A percentile compares a stretch with the other conserved stretches of the same genome.
Evolutionary conservation across 2,888 invertebrate genomes (phyloP).

Genomic region (Hedychridium roseum): DNA sequence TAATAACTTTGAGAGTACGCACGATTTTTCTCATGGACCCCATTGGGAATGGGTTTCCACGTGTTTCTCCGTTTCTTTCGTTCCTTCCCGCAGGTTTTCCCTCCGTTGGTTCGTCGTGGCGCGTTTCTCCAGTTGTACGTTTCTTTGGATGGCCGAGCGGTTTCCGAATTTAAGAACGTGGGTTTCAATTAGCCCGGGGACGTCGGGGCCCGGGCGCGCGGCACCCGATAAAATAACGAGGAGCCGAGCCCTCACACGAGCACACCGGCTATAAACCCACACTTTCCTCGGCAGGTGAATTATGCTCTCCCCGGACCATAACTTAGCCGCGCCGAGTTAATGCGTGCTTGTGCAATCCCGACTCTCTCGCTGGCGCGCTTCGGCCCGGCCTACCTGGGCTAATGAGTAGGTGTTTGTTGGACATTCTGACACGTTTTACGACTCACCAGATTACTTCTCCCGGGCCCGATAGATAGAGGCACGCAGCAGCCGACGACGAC

Average conservation of each 20-base stretch:
- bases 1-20: no score
- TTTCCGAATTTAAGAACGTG: slow-evolving; percentile 47
- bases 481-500: slow-evolving; percentile 4
- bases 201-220: slow-evolving; percentile 36
- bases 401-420: slow-evolving; percentile 62
- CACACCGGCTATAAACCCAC: slow-evolving; percentile 34
- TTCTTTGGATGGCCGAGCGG: no score
- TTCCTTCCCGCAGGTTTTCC: no score
- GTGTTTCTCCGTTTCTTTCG: no score
- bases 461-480: slow-evolving; percentile 42
- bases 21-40: no score
- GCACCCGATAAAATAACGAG: slow-evolving; percentile 54
- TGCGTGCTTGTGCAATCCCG: slow-evolving; percentile 56
- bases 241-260: slow-evolving; percentile 47
- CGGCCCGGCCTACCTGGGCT: slow-evolving; percentile 55
- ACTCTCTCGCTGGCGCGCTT: slow-evolving; percentile 31
- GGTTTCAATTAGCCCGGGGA: slow-evolving; percentile 51
- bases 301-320: slow-evolving; percentile 55
- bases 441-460: slow-evolving; percentile 58
- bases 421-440: slow-evolving; percentile 62
- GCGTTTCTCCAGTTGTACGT: no score
- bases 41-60: no score
- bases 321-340: slow-evolving; percentile 58
- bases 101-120: no score
- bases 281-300: slow-evolving; percentile 55